Base-by-base conservation (phyloP, 2,888 invertebrate genomes). In the Noctua fimbriata region DNA sequence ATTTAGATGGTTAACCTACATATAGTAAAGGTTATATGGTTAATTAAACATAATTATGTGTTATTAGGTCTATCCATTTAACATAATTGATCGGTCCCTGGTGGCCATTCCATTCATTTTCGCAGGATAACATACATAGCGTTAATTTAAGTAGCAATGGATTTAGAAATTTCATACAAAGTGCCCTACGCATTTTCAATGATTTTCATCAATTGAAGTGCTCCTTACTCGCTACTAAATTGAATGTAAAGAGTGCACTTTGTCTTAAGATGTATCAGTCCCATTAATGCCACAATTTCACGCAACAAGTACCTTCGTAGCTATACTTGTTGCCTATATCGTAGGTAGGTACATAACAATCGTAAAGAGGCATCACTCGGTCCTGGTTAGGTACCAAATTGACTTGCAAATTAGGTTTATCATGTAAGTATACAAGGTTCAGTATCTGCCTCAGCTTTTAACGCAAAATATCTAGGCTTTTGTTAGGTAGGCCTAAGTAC, bases 341-440 rank as follows among this genome's bases (percentile, higher is more conserved):
- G 9, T 24, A 9, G 52, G 5, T 18, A 24, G 4, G 18, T 66
- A 60, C 24, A 73, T 18, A 24, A 32, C 52, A 73, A 36, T 36
- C 10, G 47, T 63, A 63, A 63, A 78, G 52, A 66, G 24, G 28
- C 10, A 66, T 73, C 28, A 55, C 21, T 78, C 5, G 12, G 9
- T 18, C 3, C n/a, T 71, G 18, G 60, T 71, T 72, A 49, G 24
- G 49, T 49, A 55, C 10, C 21, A 69, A 74, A 74, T 83, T 70
- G 60, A 81, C 73, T 81, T 73, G 81, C 69, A 81, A 83, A 83
- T 85, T 58, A 81, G 55, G 44, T 71, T 80, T 76, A 69, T 72
- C 58, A 36, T 69, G 44, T 44, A 36, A 41, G 47, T 52, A 21
- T 28, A 60, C 21, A 0, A 32, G 16, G 63, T 28, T 78, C 14